Evolutionary conservation across 2,888 invertebrate genomes (phyloP).

Genomic region (Argyresthia goedartella): DNA sequence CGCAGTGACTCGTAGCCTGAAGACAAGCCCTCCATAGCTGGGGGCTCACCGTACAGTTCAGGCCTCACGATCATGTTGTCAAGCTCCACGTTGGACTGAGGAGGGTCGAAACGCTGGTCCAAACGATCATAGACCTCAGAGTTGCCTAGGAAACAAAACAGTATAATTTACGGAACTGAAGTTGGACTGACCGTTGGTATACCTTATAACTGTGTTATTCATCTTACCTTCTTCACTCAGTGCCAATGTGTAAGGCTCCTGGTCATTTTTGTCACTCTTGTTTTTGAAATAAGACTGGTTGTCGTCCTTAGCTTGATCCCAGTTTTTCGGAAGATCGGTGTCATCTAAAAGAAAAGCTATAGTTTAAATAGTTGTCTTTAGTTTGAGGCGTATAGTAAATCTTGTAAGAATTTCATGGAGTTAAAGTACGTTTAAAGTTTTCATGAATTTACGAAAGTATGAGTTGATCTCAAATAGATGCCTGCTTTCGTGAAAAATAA

Average conservation of each 20-base stretch:
- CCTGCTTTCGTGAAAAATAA: no score
- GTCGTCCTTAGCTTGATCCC: slow-evolving; percentile 68
- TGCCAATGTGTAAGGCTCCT: slow-evolving; percentile 65
- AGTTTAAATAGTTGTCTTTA: no score
- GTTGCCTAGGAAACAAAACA: slow-evolving; percentile 36
- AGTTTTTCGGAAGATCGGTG: slow-evolving; percentile 63
- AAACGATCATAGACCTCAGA: slow-evolving; percentile 54
- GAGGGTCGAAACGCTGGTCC: slow-evolving; percentile 49
- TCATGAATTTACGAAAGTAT: no score
- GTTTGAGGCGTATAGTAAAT: no score
- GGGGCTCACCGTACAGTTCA: slow-evolving; percentile 72
- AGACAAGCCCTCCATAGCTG: slow-evolving; percentile 55
- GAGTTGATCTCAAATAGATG: no score
- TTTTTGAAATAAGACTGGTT: slow-evolving; percentile 63
- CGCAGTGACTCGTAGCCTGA: slow-evolving; percentile 47
- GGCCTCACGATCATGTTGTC: slow-evolving; percentile 75
- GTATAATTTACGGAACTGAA: not conserved
- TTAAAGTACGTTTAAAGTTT: no score
- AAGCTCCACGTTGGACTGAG: slow-evolving; percentile 50
- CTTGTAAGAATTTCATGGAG: not conserved
- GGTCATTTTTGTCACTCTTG: slow-evolving; percentile 67
- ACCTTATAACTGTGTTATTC: no score
- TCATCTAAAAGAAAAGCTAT: slow-evolving; percentile 36
- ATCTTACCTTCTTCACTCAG: slow-evolving; percentile 59
- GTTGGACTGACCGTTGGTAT: not conserved